Base-by-base conservation (phyloP, 2,113 vertebrate genomes). In the Ibidorhyncha struthersii region DNA sequence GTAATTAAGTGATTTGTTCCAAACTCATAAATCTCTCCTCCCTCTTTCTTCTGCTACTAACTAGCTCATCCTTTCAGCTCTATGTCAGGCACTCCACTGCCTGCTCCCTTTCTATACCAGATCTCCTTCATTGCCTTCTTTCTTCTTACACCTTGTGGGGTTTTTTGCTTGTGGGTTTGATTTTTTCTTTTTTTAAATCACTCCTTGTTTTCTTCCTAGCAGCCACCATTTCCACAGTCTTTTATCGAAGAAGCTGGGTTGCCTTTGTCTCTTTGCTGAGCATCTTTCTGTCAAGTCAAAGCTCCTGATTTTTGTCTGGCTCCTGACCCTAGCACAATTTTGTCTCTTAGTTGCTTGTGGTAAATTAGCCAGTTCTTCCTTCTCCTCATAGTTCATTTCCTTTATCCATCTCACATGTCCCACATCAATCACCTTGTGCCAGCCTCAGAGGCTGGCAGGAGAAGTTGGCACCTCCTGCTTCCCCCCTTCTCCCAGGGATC, bases 1-100 rank as follows among this genome's bases (percentile, higher is more conserved):
- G 79, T 83, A 96, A 93, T 95, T 69, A 91, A 89, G 38, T 65
- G n/a, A 94, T 96, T 86, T 90, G 70, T 91, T 96, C 56, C 58
- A 82, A 85, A 80, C 29, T 84, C 73, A 49, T 69, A 79, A 78
- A 94, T 95, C 49, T 87, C 36, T 76, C 30, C 17, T 80, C 11
- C n/a, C 47, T 79, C 50, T 40, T 63, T 55, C 55, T 53, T 80
- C 50, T 71, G n/a, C 50, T 27, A 19, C 40, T 63, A 55, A 43
- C 58, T 53, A n/a, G 63, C 77, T 92, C 77, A 79, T 81, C 61
- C 36, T 89, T 89, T 53, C 41, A 71, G n/a, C 55, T 92, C 38
- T 8, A 4, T 25, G 29, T 73, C 62, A 59, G 62, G 8, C 47
- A 18, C 36, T 93, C 19, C 6, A 12, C 18, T 76, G 55, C 10